phyloP scores from a whole-genome alignment of 2,113 vertebrate species.

The Hippolais icterina region DNA sequence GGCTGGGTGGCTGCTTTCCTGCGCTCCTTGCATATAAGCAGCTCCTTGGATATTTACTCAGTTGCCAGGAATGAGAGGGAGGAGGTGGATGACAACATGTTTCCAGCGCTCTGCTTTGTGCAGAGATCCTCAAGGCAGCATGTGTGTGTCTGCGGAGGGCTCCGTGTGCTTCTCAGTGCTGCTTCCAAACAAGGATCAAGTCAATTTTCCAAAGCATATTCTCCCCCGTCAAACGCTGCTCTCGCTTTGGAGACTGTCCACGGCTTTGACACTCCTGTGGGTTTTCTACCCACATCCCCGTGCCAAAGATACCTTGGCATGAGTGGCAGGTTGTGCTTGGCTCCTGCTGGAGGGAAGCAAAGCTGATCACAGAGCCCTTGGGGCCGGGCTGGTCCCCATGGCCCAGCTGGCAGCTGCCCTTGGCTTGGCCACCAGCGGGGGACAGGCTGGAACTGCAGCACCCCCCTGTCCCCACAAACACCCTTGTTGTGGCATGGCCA shows the following conservation, averaged over 20 bases:
- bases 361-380: fast-evolving
- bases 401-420: not conserved
- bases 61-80: constrained; percentile 36
- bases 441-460: not conserved
- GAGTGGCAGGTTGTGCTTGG: not conserved
- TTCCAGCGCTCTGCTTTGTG: constrained; percentile 34
- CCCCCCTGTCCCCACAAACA: not conserved
- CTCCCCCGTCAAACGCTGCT: constrained; percentile 48
- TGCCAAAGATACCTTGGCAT: constrained; percentile 52
- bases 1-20: not conserved
- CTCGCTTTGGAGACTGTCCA: constrained; percentile 39
- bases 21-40: not conserved
- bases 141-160: constrained; percentile 12
- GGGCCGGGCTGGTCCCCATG: not conserved
- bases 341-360: not conserved
- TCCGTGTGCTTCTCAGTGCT: not conserved
- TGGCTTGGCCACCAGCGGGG: not conserved
- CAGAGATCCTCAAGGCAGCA: constrained; percentile 27
- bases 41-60: not conserved
- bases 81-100: constrained; percentile 28
- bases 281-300: constrained; percentile 35
- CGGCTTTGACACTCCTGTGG: constrained; percentile 36
- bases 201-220: constrained; percentile 59
- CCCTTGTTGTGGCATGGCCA: not conserved
- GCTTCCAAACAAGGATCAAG: constrained; percentile 65